Percentiles rank a stretch among this genome's conserved stretches.
phyloP scores from a whole-genome alignment of 1,140 invertebrate species.

The Bombus haemorrhoidalis region DNA sequence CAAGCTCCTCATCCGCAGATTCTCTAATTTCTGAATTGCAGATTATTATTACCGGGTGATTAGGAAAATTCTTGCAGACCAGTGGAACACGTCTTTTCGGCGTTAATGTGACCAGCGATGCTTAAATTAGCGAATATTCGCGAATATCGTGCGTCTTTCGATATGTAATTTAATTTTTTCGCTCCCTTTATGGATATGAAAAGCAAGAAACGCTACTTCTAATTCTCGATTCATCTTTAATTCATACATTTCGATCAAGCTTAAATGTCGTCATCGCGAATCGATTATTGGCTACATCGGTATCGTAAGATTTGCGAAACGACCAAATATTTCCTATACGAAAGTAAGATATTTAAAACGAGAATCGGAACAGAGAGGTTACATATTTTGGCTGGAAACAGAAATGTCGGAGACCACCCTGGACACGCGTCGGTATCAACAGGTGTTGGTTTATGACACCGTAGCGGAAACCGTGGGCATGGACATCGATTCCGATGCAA shows the following conservation, averaged over 20 bases:
- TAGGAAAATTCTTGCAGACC: background rate
- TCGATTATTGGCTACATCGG: background rate
- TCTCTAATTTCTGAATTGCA: no score
- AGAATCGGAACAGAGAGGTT: no score
- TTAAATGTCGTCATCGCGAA: background rate
- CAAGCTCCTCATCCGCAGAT: no score
- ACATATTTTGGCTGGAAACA: background rate
- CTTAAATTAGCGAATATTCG: background rate
- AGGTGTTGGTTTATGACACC: slow-evolving; percentile 80
- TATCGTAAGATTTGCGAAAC: no score
- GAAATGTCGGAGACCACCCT: slow-evolving; percentile 59
- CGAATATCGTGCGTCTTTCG: no score
- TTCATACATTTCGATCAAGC: no score
- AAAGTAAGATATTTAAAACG: background rate
- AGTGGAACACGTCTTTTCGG: background rate
- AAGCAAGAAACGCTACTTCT: no score
- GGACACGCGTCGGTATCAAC: slow-evolving; percentile 71
- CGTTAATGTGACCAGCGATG: background rate
- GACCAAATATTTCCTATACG: background rate
- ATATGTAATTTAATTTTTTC: no score
- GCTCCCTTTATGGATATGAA: no score
- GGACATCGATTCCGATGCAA: slow-evolving; percentile 82
- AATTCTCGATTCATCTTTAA: no score
- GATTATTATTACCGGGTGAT: no score
- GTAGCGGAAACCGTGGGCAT: slow-evolving; percentile 74